Percentiles rank a stretch among this genome's conserved stretches.
Conservation (phyloP, 2,888 invertebrate species). For the Rhyacophila evoluta region DNA sequence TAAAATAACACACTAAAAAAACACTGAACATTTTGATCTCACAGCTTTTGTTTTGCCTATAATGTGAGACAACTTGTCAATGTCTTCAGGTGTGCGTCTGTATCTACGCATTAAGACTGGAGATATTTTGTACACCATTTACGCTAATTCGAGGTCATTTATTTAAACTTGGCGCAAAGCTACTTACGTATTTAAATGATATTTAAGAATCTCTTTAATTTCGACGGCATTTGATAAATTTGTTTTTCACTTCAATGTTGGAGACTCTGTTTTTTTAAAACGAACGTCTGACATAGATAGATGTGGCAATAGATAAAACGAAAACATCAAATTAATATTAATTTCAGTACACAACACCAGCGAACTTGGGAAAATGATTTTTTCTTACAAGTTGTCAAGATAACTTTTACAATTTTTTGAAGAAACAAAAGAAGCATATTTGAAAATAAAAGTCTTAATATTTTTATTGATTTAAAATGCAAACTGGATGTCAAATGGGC, state of each 20-base stretch:
- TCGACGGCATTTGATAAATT: neutral
- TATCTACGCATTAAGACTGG: conserved; percentile 21
- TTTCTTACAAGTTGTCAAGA: no score
- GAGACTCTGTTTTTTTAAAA: neutral
- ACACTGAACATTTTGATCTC: neutral
- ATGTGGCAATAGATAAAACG: no score
- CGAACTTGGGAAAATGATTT: no score
- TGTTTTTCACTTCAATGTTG: neutral
- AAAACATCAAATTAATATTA: no score
- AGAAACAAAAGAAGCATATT: no score
- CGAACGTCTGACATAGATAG: neutral
- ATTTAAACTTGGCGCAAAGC: conserved; percentile 27
- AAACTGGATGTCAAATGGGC: no score
- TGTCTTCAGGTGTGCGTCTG: neutral
- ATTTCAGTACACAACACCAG: no score
- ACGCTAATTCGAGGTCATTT: neutral
- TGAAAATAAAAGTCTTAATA: no score
- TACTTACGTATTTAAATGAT: conserved; percentile 25
- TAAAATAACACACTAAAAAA: neutral
- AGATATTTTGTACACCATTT: neutral
- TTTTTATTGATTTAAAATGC: no score
- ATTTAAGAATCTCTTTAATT: conserved; percentile 7
- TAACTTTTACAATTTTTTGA: no score
- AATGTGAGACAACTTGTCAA: conserved; percentile 10
- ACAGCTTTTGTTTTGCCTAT: neutral